These are phyloP conservation scores for Drosophila parabipectinata DNA, from an alignment of 1,140 invertebrate species.

Conservation along the genomic window DNA sequence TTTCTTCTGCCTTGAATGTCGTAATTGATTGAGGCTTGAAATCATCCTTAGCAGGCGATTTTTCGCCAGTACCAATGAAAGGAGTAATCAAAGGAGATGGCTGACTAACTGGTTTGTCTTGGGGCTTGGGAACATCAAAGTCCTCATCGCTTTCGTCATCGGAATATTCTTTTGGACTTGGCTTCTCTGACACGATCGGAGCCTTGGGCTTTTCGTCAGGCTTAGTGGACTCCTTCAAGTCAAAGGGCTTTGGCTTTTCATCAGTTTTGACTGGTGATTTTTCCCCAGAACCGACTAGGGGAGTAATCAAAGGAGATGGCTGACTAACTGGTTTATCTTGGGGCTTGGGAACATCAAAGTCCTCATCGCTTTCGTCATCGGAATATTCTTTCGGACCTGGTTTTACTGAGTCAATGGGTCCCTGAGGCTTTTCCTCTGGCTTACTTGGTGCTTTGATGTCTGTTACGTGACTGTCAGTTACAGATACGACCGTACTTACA, in stretches of 20 bases:
- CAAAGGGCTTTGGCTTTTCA: conserved; percentile 9
- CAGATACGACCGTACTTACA: not conserved
- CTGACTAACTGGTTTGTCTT: conserved; percentile 7
- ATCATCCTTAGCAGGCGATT: conserved; percentile 1
- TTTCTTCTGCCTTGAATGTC: not conserved
- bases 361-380: not conserved
- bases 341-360: too few species aligned
- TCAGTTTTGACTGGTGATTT: not conserved
- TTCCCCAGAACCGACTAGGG: too few species aligned
- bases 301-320: too few species aligned
- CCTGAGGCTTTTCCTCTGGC: conserved; percentile 6
- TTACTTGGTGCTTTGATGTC: not conserved
- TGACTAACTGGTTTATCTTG: too few species aligned
- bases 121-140: conserved; percentile 6
- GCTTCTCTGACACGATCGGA: not conserved
- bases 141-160: conserved; percentile 17
- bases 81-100: not conserved
- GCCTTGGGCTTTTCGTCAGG: conserved; percentile 5
- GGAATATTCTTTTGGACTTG: conserved; percentile 3
- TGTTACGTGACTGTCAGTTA: not conserved
- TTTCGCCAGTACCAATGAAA: not conserved
- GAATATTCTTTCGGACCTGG: conserved; percentile 3
- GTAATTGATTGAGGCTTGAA: not conserved
- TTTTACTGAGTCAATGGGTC: conserved; percentile 2
- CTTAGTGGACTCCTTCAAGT: not conserved